Conservation (phyloP, 2,113 vertebrate genomes). For the Oceanodroma tethys region DNA sequence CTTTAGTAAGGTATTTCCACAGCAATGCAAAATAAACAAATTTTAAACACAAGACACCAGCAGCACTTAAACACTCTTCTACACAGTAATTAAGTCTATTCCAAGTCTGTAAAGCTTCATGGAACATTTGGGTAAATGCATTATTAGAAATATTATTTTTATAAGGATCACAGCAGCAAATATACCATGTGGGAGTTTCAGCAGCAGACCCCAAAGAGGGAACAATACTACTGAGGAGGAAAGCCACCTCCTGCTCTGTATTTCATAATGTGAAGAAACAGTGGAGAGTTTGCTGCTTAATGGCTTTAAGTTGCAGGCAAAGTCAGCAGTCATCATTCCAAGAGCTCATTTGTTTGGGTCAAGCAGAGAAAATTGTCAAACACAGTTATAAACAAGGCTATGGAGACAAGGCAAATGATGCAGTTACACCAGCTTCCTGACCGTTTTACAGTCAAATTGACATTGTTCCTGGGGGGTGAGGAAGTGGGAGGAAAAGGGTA, state of each 20-base stretch:
- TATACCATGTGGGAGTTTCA: background rate
- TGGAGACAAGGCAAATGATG: background rate
- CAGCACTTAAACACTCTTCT: background rate
- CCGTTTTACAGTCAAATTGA: background rate
- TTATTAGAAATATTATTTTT: background rate
- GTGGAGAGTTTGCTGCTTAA: background rate
- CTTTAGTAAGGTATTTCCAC: background rate
- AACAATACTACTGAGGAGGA: background rate
- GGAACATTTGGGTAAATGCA: background rate
- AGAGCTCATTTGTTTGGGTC: constrained; percentile 43
- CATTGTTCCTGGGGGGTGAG: background rate
- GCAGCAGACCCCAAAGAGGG: background rate
- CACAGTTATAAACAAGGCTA: background rate
- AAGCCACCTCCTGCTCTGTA: background rate
- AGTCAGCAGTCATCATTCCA: background rate
- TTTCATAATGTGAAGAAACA: constrained; percentile 5
- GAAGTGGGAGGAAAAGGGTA: background rate
- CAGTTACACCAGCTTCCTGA: background rate
- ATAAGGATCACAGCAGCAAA: background rate
- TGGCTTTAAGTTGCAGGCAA: background rate
- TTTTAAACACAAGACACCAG: background rate
- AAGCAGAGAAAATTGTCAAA: constrained; percentile 22
- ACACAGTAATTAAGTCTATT: background rate
- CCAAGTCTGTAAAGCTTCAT: background rate
- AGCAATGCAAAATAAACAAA: background rate